Evolutionary conservation across 2,888 invertebrate species (phyloP).

Genomic region (Drosophila atripex): DNA sequence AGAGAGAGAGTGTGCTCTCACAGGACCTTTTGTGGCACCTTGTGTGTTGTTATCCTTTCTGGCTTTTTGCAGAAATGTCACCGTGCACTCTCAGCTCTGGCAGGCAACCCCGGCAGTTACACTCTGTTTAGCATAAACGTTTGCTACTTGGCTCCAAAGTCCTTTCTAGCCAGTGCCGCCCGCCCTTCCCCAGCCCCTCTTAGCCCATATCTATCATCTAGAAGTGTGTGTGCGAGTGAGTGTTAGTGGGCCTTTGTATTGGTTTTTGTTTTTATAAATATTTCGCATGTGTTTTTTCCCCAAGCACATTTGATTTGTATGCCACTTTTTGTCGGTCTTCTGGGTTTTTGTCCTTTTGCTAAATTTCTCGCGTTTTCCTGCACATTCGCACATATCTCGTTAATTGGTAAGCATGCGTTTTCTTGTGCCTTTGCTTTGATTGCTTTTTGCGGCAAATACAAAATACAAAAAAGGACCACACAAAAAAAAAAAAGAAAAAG

Average conservation of each 20-base stretch:
- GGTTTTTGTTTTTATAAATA: conserved; percentile 63
- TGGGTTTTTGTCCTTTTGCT: conserved; percentile 28
- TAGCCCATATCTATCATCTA: conserved; percentile 16
- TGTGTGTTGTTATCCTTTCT: conserved; percentile 51
- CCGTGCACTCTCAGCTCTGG: conserved; percentile 65
- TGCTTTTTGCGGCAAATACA: conserved; percentile 63
- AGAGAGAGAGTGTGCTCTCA: neutral
- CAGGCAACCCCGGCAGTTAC: conserved; percentile 76
- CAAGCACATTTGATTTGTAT: conserved; percentile 69
- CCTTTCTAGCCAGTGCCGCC: conserved; percentile 14
- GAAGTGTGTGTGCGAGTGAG: conserved; percentile 29
- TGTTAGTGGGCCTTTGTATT: conserved; percentile 54
- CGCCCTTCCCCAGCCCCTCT: neutral
- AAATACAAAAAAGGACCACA: conserved; percentile 22
- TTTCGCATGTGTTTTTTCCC: conserved; percentile 62
- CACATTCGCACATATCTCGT: conserved; percentile 70
- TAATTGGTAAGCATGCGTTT: conserved; percentile 71
- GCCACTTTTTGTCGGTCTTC: conserved; percentile 24
- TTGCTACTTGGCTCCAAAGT: conserved; percentile 76
- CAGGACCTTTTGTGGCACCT: conserved; percentile 12
- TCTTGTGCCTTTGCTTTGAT: conserved; percentile 59
- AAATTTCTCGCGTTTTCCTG: conserved; percentile 46
- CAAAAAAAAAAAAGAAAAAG: conserved; percentile 2
- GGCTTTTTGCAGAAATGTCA: conserved; percentile 76
- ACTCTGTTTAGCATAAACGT: conserved; percentile 80